Evolutionary conservation across 1,140 invertebrate genomes (phyloP), one percentile per base, ranked within the genome.

Genomic region (Himalopsyche phryganea): DNA sequence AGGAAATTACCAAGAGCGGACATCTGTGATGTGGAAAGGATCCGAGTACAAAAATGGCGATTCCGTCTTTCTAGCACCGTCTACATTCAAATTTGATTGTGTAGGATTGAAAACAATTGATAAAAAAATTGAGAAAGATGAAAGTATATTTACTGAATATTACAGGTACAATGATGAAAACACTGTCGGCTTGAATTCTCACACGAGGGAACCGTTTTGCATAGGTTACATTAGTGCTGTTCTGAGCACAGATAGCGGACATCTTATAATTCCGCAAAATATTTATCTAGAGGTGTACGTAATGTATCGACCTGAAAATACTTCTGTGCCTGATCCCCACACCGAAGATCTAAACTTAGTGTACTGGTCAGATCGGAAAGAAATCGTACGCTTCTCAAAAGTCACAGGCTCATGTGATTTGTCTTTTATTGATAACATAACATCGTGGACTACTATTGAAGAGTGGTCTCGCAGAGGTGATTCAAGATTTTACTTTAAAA

Each of bases 261-360:
- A 68, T 77, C 57, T 63, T 81, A 7, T 80, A 4, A 66, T 76
- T 6, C 70, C 81, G 0, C 72, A 78, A 58, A 82, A 89, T 58
- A 82, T 91, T 35, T 83, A 79, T 58, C 69, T 92, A 2, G 80
- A 74, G 68, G 82, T 91, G 0, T 81, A 82, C 48, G 83, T 89
- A 62, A 80, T 91, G 67, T 92, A 89, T 66, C 80, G 90, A 61
- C 87, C 89, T 2, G 88, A 92, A 73, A 86, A 92, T 67, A 92
- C 88, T 4, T 80, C 81, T 47, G 81, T 78, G 58, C 78, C 80
- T 45, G 69, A 78, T 41, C 77, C 79, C 1, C 76, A 84, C 55
- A 80, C 85, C 52, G 71, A 81, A 40, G 88, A 92, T 70, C 66
- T 90, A 6, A 92, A 91, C 69, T 70, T 86, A 36, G 66, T 92